A percentile compares a stretch with the other conserved stretches of the same genome.
These are phyloP conservation scores for Triplophysa siluroides DNA, from an alignment of 2,113 vertebrate genomes.

Conservation along the genomic window DNA sequence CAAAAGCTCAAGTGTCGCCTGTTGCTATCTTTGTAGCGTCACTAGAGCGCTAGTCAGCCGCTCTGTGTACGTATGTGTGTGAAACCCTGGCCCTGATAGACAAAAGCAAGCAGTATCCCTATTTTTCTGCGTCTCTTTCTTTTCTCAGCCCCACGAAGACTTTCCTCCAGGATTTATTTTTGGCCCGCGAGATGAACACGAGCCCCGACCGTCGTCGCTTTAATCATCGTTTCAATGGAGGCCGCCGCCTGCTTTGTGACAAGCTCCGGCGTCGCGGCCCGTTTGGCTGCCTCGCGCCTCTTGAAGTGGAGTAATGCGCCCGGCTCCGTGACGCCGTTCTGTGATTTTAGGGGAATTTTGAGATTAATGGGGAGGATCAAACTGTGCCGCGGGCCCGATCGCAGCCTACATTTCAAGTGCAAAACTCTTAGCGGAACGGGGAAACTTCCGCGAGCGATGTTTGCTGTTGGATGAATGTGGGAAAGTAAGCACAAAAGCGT, in stretches of 20 bases:
- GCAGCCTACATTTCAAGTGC: slow-evolving; percentile 40
- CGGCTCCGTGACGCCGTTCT: slow-evolving; percentile 6
- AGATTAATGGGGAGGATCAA: slow-evolving; percentile 50
- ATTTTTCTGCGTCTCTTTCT: slow-evolving; percentile 3
- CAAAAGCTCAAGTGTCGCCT: neutral
- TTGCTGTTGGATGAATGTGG: slow-evolving; percentile 7
- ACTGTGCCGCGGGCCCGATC: slow-evolving; percentile 4
- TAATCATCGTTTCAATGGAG: slow-evolving; percentile 51
- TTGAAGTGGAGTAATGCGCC: slow-evolving; percentile 36
- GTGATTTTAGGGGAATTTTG: slow-evolving; percentile 45
- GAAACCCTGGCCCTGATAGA: slow-evolving; percentile 9
- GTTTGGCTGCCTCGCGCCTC: slow-evolving; percentile 3
- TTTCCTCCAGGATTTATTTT: slow-evolving; percentile 38
- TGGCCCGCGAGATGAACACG: slow-evolving; percentile 28
- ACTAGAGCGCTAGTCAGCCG: neutral
- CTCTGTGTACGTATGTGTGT: neutral
- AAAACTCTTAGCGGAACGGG: slow-evolving; percentile 20
- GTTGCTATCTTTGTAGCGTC: slow-evolving; percentile 2
- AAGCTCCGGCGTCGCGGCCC: slow-evolving; percentile 1
- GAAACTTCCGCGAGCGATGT: slow-evolving; percentile 30
- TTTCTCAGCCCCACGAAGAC: neutral
- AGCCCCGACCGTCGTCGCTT: slow-evolving; percentile 17
- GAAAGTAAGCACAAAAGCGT: slow-evolving; percentile 9
- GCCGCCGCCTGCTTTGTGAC: slow-evolving; percentile 28
- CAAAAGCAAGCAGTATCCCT: slow-evolving; percentile 10